phyloP scores from a whole-genome alignment of 2,797 vertebrate species.

The Poliocrania exsul region DNA sequence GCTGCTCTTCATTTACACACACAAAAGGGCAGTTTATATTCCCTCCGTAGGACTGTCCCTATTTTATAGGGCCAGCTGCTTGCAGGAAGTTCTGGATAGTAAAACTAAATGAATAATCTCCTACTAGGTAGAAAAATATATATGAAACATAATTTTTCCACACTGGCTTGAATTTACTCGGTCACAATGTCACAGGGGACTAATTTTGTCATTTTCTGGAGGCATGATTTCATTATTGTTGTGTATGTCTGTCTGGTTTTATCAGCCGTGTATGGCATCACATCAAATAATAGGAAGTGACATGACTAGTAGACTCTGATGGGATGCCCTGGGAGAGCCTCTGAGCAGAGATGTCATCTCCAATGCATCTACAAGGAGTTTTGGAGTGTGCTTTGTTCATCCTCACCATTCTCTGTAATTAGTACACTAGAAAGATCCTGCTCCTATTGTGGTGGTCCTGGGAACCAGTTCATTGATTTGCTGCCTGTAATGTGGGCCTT shows the following conservation, averaged over 20 bases:
- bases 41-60: background rate
- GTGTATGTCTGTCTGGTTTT: conserved; percentile 27
- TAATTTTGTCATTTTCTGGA: conserved; percentile 54
- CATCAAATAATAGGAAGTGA: conserved; percentile 30
- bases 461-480: background rate
- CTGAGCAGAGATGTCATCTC: conserved; percentile 36
- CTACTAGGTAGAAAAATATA: background rate
- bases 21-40: conserved; percentile 15
- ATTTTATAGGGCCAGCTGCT: background rate
- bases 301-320: background rate
- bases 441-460: background rate
- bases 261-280: background rate
- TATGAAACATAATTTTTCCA: background rate
- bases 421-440: background rate
- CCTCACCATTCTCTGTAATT: background rate
- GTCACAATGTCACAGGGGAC: conserved; percentile 42
- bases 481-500: background rate
- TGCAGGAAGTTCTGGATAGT: background rate
- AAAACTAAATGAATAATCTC: background rate
- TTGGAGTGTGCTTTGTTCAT: conserved; percentile 29
- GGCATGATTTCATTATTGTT: background rate
- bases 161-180: background rate
- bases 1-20: background rate
- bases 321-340: conserved; percentile 38
- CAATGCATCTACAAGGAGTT: conserved; percentile 20